phyloP scores from a whole-genome alignment of 2,113 vertebrate genomes.

The Proteles cristata region DNA sequence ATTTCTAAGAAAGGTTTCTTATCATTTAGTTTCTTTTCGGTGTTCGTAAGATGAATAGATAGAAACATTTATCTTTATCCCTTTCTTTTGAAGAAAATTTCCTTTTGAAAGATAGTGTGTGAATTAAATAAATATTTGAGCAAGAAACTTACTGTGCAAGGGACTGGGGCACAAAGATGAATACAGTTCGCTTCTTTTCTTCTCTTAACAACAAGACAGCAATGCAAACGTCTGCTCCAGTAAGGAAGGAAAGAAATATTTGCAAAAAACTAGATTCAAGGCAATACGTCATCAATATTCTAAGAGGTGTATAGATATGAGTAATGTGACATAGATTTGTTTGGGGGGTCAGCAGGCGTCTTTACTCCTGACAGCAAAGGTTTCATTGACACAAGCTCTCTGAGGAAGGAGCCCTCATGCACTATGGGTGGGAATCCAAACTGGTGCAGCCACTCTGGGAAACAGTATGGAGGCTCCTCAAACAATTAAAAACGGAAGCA shows the following conservation, averaged over 20 bases:
- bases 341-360: not conserved
- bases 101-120: not conserved
- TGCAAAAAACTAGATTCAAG: not conserved
- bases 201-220: not conserved
- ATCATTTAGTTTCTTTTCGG: not conserved
- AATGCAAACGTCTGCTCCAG: not conserved
- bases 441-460: not conserved
- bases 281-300: not conserved
- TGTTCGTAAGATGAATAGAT: not conserved
- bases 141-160: not conserved
- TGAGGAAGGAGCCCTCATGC: not conserved
- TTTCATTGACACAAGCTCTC: not conserved
- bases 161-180: not conserved
- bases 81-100: not conserved
- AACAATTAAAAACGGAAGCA: not conserved
- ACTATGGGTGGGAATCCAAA: not conserved
- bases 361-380: not conserved
- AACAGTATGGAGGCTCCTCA: not conserved
- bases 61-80: not conserved
- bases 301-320: not conserved
- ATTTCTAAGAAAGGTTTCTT: conserved; percentile 5
- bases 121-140: conserved; percentile 44
- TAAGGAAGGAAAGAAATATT: not conserved
- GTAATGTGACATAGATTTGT: not conserved
- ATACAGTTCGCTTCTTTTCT: not conserved